Percentiles rank a stretch among this genome's conserved stretches.
Conservation (phyloP, 2,888 invertebrate species). For the Melanotus villosus region DNA sequence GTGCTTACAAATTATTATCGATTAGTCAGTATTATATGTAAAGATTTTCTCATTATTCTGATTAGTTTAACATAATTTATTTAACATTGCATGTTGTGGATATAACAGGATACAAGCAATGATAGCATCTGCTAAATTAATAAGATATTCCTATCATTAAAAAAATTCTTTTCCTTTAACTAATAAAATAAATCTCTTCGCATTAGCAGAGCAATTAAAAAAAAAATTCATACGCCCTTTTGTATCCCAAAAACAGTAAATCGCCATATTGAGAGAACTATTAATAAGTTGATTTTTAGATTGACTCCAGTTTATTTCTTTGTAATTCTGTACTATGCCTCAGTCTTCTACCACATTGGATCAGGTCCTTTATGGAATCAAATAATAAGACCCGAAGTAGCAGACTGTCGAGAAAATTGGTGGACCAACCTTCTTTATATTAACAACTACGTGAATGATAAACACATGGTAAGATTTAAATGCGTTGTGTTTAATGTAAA, state of each 20-base stretch:
- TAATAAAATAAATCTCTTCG: too few relatives aligned
- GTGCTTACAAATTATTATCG: not conserved
- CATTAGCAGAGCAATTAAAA: too few relatives aligned
- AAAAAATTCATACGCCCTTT: too few relatives aligned
- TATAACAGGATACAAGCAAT: too few relatives aligned
- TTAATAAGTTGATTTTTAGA: too few relatives aligned
- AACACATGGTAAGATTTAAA: constrained; percentile 70
- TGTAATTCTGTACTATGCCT: constrained; percentile 72
- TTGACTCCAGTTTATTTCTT: constrained; percentile 72
- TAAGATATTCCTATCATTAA: too few relatives aligned
- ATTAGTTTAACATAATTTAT: not conserved
- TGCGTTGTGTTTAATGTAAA: constrained; percentile 49
- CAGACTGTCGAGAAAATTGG: constrained; percentile 74
- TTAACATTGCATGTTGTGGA: not conserved
- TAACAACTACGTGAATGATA: constrained; percentile 73
- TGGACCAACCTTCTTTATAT: constrained; percentile 76
- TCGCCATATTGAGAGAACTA: too few relatives aligned
- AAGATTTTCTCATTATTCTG: not conserved
- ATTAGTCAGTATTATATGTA: constrained; percentile 4
- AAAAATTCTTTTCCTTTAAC: too few relatives aligned
- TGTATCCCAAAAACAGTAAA: too few relatives aligned
- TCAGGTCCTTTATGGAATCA: constrained; percentile 75
- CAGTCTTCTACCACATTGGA: constrained; percentile 72
- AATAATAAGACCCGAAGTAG: constrained; percentile 69
- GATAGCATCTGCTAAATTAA: too few relatives aligned